Evolutionary conservation across 2,888 invertebrate species (phyloP).

Genomic region (Trichopria drosophilae): DNA sequence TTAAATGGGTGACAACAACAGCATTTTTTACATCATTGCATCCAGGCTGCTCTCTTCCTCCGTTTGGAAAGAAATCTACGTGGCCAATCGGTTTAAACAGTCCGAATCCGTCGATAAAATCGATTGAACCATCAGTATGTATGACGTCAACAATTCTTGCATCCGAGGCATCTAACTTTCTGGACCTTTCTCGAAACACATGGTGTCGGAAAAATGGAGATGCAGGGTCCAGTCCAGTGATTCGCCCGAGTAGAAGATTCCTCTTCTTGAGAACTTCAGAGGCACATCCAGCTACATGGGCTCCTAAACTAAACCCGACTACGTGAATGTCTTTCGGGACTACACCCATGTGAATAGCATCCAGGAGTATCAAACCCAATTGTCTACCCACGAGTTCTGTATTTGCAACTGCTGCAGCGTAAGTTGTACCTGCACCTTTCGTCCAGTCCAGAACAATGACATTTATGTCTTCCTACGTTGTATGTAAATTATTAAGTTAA

Average conservation of each 20-base stretch:
- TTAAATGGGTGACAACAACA: conserved; percentile 62
- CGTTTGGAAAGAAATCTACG: conserved; percentile 66
- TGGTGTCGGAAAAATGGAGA: conserved; percentile 65
- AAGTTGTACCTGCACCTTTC: conserved; percentile 63
- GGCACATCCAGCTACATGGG: conserved; percentile 66
- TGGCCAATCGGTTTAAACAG: conserved; percentile 65
- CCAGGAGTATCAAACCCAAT: conserved; percentile 61
- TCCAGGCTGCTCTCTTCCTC: conserved; percentile 66
- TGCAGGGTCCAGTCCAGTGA: conserved; percentile 66
- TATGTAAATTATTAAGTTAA: too few relatives aligned
- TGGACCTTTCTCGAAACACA: conserved; percentile 61
- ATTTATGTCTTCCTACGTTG: conserved; percentile 64
- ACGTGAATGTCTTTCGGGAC: conserved; percentile 60
- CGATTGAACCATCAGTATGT: conserved; percentile 68
- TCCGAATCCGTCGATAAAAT: conserved; percentile 66
- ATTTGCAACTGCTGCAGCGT: conserved; percentile 64
- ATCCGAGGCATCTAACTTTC: conserved; percentile 66
- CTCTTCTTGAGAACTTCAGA: conserved; percentile 61
- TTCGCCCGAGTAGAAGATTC: conserved; percentile 61
- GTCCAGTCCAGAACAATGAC: conserved; percentile 65
- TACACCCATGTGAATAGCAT: conserved; percentile 59
- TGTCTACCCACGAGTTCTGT: conserved; percentile 66
- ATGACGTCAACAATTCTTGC: conserved; percentile 71
- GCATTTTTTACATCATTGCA: conserved; percentile 63
- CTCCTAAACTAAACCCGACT: conserved; percentile 66